Evolutionary conservation across 2,113 vertebrate species (phyloP).

Genomic region (Podiceps cristatus): DNA sequence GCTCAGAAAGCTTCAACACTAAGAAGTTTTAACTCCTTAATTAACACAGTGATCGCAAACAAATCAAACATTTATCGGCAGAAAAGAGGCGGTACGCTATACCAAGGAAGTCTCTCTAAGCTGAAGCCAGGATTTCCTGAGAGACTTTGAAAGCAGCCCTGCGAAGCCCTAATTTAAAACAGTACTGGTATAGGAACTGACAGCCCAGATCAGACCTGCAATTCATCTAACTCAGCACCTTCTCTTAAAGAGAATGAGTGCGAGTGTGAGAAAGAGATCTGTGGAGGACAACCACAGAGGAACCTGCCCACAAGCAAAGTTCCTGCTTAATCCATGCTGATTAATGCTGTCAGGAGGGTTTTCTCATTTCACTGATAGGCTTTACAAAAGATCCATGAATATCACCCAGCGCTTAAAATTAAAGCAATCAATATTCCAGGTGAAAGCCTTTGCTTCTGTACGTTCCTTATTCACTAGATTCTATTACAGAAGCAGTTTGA

Average conservation of each 20-base stretch:
- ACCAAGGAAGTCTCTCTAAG: neutral
- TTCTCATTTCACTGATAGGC: slow-evolving; percentile 41
- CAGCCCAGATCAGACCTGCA: neutral
- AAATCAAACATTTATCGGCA: neutral
- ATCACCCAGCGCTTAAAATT: slow-evolving; percentile 6
- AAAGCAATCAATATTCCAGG: slow-evolving; percentile 41
- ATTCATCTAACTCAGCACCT: neutral
- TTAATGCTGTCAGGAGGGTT: slow-evolving; percentile 41
- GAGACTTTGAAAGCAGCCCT: neutral
- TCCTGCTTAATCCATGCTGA: slow-evolving; percentile 1
- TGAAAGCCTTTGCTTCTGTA: neutral
- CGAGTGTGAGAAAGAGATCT: neutral
- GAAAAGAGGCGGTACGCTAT: rapidly evolving
- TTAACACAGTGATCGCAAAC: neutral
- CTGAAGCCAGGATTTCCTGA: neutral
- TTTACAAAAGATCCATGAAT: slow-evolving; percentile 45
- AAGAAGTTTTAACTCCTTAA: neutral
- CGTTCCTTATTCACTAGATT: neutral
- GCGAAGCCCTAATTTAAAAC: neutral
- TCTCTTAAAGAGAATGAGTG: neutral
- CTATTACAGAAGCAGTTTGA: neutral
- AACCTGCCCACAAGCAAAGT: slow-evolving; percentile 1
- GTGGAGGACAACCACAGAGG: neutral
- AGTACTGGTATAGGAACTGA: neutral
- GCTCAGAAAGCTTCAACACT: neutral